Evolutionary conservation across 2,113 vertebrate species (phyloP), one percentile per base, ranked within the genome.

Genomic region (Bos javanicus): DNA sequence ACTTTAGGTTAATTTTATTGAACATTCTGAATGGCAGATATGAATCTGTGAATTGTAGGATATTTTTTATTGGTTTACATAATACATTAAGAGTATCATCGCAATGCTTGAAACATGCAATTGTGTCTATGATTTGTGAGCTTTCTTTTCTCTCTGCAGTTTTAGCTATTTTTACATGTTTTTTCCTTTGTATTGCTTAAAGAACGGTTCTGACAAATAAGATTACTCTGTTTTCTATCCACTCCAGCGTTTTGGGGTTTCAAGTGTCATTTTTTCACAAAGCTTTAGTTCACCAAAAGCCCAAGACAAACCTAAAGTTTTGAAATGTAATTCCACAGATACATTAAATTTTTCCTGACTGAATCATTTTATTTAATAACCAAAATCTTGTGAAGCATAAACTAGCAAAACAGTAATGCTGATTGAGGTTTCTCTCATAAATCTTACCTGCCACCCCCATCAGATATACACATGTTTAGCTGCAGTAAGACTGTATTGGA

Each of bases 161-260:
- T 98, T 94, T 93, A 94, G 1, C 36, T 94, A 13, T 26, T 62
- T 97, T 97, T 98, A 52, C 26, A 60, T 76, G 26, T 90, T 81
- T 56, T 52, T 82, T 74, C 48, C 21, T 95, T 81, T 80, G 30
- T 46, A 21, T 87, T 80, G 3, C 23, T 86, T 93, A 59, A 92
- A 80, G 11, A 97, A 92, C 83, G 93, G 28, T 80, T 91, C 33
- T 95, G 90, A 92, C 39, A 88, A 90, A 54, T 33, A 46, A 71
- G 50, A 91, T 64, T 90, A 54, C 36, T 64, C 23, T 93, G 7
- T 91, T 91, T 96, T 87, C 50, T 81, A 57, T 28, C 33, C 14
- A 78, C 14, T 93, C 4, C 15, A 93, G 39, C 43, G 56, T 91
- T 83, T 94, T 9, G 12, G 14, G 13, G 39, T 90, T 93, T 96